Conservation (phyloP, 2,797 vertebrate species). For the Rallus crepitans region DNA sequence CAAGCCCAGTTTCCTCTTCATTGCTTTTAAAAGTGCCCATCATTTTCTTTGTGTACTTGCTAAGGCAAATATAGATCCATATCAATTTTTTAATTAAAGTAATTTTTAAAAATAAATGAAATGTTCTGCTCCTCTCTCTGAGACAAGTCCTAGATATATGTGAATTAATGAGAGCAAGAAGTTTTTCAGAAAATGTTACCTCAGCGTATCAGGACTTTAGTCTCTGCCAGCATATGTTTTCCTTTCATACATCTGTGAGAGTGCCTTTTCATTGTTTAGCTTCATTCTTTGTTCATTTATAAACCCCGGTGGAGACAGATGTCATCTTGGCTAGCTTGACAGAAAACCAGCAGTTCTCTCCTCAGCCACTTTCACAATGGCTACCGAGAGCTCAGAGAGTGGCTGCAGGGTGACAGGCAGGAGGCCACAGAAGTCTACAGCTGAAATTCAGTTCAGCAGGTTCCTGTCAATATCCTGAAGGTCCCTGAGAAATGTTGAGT, state of each 20-base stretch:
- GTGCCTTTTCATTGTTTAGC: neutral
- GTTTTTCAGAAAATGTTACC: neutral
- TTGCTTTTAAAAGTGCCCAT: neutral
- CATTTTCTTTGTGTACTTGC: neutral
- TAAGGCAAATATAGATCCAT: neutral
- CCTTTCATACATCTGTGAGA: neutral
- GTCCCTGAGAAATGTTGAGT: neutral
- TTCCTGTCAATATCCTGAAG: neutral
- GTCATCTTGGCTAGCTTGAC: neutral
- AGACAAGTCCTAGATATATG: neutral
- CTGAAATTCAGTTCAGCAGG: neutral
- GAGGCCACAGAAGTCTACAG: neutral
- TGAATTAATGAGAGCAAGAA: neutral
- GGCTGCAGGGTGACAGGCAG: neutral
- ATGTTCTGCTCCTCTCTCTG: accelerated
- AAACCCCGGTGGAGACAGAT: neutral
- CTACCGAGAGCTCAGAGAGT: neutral
- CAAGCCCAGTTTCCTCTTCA: neutral
- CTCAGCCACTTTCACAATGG: accelerated
- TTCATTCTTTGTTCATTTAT: neutral
- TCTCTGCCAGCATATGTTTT: neutral
- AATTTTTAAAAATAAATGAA: accelerated
- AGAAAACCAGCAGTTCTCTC: neutral
- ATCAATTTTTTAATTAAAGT: neutral
- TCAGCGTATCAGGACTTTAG: neutral